Percentiles rank a stretch among this genome's conserved stretches.
phyloP scores from a whole-genome alignment of 1,140 invertebrate genomes.

The Eumaeus atala region DNA sequence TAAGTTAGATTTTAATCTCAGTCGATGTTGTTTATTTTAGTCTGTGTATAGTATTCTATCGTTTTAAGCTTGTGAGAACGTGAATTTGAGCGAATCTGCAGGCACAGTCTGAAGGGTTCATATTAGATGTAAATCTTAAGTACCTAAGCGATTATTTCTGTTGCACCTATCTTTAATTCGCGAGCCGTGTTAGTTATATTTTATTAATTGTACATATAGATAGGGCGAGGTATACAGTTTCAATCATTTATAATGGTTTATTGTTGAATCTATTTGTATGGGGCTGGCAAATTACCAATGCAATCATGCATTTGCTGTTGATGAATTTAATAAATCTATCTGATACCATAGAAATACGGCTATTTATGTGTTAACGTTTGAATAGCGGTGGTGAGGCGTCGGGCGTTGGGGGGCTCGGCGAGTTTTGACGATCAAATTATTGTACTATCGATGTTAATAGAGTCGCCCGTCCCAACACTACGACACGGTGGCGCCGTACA shows the following conservation, averaged over 20 bases:
- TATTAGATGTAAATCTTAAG: constrained; percentile 62
- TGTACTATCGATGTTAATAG: constrained; percentile 1
- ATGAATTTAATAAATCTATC: constrained; percentile 38
- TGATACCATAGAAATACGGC: constrained; percentile 45
- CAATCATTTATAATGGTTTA: constrained; percentile 52
- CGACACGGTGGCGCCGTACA: neutral
- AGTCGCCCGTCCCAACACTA: constrained; percentile 7
- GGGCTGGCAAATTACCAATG: constrained; percentile 57
- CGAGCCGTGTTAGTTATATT: constrained; percentile 61
- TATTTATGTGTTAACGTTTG: constrained; percentile 50
- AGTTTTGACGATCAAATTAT: constrained; percentile 4
- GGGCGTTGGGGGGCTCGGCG: constrained; percentile 17
- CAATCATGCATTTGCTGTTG: constrained; percentile 54
- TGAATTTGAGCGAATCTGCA: constrained; percentile 68
- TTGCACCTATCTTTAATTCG: constrained; percentile 67
- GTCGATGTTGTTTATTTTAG: constrained; percentile 70
- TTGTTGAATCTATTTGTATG: constrained; percentile 52
- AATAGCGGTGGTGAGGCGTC: constrained; percentile 31
- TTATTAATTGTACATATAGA: constrained; percentile 67
- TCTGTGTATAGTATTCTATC: constrained; percentile 69
- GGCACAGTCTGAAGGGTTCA: constrained; percentile 53
- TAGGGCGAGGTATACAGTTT: constrained; percentile 61
- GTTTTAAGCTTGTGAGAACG: constrained; percentile 62
- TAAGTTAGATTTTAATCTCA: constrained; percentile 70
- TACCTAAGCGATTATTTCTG: constrained; percentile 63